Percentiles rank a stretch among this genome's conserved stretches.
Conservation (phyloP, 2,113 vertebrate genomes). For the Oriolus oriolus region DNA sequence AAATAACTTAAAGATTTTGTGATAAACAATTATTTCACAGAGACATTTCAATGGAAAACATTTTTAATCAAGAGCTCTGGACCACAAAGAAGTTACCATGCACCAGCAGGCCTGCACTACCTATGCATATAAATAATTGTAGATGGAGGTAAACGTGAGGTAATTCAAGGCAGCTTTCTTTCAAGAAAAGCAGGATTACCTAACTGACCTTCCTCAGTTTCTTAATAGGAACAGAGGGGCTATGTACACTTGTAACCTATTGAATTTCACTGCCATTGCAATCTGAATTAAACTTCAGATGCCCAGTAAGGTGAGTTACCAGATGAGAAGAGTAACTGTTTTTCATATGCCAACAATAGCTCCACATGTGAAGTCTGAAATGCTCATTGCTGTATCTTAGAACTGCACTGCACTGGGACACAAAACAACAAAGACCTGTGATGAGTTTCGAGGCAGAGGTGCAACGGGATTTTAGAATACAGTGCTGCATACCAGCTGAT, state of each 20-base stretch:
- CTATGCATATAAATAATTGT: background rate
- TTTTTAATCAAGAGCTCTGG: background rate
- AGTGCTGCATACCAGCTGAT: background rate
- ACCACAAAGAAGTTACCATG: background rate
- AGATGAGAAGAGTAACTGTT: background rate
- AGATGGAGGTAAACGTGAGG: accelerated
- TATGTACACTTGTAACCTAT: accelerated
- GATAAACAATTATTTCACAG: background rate
- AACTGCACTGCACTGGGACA: background rate
- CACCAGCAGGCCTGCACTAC: background rate
- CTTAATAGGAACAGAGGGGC: background rate
- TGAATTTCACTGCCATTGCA: background rate
- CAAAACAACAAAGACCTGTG: background rate
- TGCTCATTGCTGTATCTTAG: background rate
- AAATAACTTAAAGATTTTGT: background rate
- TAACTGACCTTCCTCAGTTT: background rate
- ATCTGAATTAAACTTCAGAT: background rate
- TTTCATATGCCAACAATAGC: background rate
- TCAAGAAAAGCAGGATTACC: background rate
- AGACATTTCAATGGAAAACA: background rate
- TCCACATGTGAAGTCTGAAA: background rate
- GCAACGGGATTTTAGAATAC: background rate
- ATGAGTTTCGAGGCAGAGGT: background rate
- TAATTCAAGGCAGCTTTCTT: background rate
- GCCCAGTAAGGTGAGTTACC: background rate